phyloP scores from a whole-genome alignment of 1,140 invertebrate species.

The Drosophila micromelanica region DNA sequence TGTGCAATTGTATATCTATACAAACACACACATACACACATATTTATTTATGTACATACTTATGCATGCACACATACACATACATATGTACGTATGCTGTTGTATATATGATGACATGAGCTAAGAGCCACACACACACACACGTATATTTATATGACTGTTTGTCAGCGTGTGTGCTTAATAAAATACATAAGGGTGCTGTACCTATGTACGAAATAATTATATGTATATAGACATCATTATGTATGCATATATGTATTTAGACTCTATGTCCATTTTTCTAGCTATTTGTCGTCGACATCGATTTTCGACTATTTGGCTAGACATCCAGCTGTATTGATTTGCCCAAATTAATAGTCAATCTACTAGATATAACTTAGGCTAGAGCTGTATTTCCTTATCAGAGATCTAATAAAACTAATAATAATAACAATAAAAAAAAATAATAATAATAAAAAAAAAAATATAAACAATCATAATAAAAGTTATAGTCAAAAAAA shows the following conservation, averaged over 20 bases:
- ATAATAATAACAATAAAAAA: too few relatives aligned
- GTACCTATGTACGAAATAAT: not conserved
- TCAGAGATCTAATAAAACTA: too few relatives aligned
- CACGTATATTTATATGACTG: not conserved
- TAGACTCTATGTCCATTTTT: not conserved
- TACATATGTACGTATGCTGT: not conserved
- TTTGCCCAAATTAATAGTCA: not conserved
- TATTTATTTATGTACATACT: not conserved
- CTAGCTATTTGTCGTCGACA: not conserved
- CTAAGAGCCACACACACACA: not conserved
- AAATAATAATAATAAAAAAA: too few relatives aligned
- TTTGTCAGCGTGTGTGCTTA: not conserved
- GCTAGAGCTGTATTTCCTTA: too few relatives aligned
- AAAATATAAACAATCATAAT: too few relatives aligned
- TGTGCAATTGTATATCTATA: conserved; percentile 27
- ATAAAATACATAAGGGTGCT: not conserved
- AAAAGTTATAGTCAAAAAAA: too few relatives aligned
- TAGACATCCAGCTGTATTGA: conserved; percentile 12
- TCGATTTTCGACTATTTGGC: conserved; percentile 12
- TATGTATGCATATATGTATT: conserved; percentile 9
- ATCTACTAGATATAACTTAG: not conserved
- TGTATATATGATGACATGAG: not conserved
- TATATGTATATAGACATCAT: conserved; percentile 3
- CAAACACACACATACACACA: not conserved
- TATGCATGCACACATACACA: conserved; percentile 4